phyloP scores from a whole-genome alignment of 2,888 invertebrate species.

The Osmoderma eremita region DNA sequence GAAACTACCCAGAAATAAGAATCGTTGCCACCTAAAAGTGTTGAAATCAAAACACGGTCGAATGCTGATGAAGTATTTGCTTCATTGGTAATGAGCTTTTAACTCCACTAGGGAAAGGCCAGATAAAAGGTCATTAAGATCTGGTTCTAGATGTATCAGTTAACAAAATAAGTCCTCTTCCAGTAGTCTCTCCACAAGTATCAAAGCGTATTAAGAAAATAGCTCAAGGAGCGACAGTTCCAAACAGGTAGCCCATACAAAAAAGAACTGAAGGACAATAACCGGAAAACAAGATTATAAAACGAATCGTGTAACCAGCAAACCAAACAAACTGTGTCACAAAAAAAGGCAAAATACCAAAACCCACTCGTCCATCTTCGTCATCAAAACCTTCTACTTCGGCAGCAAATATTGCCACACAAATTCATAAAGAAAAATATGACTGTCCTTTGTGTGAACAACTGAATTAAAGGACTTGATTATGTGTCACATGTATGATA shows the following conservation, averaged over 20 bases:
- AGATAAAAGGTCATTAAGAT: neutral
- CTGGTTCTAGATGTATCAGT: neutral
- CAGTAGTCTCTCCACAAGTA: too few species aligned
- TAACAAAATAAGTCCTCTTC: neutral
- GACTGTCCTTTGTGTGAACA: too few species aligned
- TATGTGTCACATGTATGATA: too few species aligned
- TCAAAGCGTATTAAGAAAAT: too few species aligned
- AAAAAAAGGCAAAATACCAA: neutral
- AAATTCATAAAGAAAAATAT: neutral
- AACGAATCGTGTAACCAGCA: neutral
- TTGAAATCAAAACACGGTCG: neutral
- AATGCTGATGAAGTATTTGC: neutral
- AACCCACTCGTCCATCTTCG: neutral
- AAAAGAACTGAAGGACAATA: neutral
- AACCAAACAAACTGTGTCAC: neutral
- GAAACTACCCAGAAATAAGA: neutral
- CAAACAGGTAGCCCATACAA: neutral
- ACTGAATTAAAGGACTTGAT: too few species aligned
- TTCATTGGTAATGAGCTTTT: neutral
- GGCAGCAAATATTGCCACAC: neutral
- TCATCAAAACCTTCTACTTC: neutral
- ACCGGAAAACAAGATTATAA: neutral
- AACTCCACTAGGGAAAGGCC: neutral
- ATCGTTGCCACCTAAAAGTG: neutral
- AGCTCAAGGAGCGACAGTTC: neutral